These are phyloP conservation scores for Drosophila parthenogenetica DNA, from an alignment of 2,888 invertebrate genomes.

Conservation along the genomic window DNA sequence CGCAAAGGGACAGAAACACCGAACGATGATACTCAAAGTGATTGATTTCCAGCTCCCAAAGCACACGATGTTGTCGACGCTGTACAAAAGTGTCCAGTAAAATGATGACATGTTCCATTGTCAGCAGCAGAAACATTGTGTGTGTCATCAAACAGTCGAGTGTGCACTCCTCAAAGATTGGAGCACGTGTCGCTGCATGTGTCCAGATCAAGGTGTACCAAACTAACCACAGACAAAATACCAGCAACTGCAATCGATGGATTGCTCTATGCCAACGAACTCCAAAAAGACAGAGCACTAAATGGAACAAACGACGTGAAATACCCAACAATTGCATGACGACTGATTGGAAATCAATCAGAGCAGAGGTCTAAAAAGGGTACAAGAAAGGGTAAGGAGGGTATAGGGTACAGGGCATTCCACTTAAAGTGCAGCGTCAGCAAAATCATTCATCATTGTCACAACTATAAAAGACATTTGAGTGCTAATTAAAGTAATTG, in stretches of 20 bases:
- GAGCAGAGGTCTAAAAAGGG: background rate
- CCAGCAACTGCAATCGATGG: constrained; percentile 37
- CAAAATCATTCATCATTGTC: background rate
- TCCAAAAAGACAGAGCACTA: constrained; percentile 38
- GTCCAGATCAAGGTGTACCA: constrained; percentile 45
- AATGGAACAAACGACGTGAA: constrained; percentile 21
- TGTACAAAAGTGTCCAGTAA: constrained; percentile 40
- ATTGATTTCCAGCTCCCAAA: background rate
- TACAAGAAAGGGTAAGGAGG: too few relatives aligned
- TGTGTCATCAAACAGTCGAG: constrained; percentile 44
- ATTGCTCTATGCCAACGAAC: constrained; percentile 18
- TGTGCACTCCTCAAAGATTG: constrained; percentile 3
- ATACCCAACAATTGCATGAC: constrained; percentile 6
- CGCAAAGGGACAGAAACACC: background rate
- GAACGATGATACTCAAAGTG: background rate
- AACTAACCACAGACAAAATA: constrained; percentile 37
- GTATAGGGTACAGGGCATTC: background rate
- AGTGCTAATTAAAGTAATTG: too few relatives aligned
- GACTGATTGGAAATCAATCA: constrained; percentile 11
- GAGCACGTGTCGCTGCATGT: background rate
- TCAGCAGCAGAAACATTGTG: constrained; percentile 22
- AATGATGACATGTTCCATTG: constrained; percentile 41
- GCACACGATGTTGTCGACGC: background rate
- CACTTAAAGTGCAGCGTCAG: constrained; percentile 1
- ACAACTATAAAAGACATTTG: too few relatives aligned